Conservation (phyloP, 2,888 invertebrate genomes). For the Eupsilia transversa region DNA sequence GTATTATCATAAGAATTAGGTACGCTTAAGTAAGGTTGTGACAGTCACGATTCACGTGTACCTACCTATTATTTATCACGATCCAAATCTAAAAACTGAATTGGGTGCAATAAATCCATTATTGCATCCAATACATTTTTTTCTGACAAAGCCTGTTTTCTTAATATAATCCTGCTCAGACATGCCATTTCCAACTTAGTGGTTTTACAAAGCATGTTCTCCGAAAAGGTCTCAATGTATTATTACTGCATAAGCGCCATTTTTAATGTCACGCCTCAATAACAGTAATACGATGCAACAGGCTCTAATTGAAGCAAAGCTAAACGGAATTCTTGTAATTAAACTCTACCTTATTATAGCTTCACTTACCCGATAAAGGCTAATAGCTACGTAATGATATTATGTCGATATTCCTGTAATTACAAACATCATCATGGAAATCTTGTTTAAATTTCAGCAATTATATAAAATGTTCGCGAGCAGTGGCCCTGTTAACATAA, state of each 20-base stretch:
- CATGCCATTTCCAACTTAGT: too few relatives aligned
- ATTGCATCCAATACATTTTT: too few relatives aligned
- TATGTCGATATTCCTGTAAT: background rate
- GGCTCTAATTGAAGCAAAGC: background rate
- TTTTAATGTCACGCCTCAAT: background rate
- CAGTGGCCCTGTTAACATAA: constrained; percentile 27
- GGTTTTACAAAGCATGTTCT: background rate
- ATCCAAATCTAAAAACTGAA: too few relatives aligned
- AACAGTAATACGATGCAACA: background rate
- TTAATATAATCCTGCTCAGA: too few relatives aligned
- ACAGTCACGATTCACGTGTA: background rate
- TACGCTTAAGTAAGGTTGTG: background rate
- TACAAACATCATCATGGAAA: background rate
- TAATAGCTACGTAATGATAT: background rate
- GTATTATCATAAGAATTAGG: constrained; percentile 10
- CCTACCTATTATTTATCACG: too few relatives aligned
- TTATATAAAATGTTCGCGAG: constrained; percentile 1
- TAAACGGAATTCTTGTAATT: background rate
- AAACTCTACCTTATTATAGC: background rate
- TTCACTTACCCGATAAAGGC: too few relatives aligned
- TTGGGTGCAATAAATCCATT: too few relatives aligned
- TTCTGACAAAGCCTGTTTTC: background rate
- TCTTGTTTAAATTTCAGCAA: background rate
- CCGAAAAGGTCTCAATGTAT: background rate
- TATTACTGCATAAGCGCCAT: background rate